Evolutionary conservation across 1,140 invertebrate species (phyloP).

Genomic region (Psilanteris sp.): DNA sequence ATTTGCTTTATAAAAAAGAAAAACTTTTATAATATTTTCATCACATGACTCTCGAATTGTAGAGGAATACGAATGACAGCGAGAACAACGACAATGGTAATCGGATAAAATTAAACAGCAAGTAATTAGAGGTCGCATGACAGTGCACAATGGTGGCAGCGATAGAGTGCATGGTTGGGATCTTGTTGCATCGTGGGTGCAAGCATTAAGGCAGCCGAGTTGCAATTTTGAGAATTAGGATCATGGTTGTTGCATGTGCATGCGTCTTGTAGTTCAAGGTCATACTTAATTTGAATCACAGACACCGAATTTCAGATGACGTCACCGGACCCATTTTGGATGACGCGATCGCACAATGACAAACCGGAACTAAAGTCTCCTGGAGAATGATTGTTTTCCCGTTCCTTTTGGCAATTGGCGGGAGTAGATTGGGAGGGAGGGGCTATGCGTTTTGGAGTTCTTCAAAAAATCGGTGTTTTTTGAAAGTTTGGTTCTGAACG

Average conservation of each 20-base stretch:
- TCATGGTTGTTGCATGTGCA: constrained; percentile 29
- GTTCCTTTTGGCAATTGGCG: too few relatives aligned
- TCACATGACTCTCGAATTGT: constrained; percentile 68
- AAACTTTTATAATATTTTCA: constrained; percentile 64
- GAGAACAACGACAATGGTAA: constrained; percentile 73
- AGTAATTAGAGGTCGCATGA: constrained; percentile 69
- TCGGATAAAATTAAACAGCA: constrained; percentile 66
- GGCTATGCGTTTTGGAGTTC: too few relatives aligned
- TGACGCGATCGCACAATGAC: neutral
- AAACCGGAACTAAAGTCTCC: neutral
- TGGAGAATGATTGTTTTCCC: too few relatives aligned
- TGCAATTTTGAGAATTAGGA: neutral
- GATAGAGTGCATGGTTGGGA: constrained; percentile 40
- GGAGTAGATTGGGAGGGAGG: constrained; percentile 1
- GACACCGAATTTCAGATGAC: constrained; percentile 37
- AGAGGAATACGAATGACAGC: constrained; percentile 71
- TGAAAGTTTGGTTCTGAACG: neutral
- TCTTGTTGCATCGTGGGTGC: constrained; percentile 26
- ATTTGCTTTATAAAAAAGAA: constrained; percentile 20
- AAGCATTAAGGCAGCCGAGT: constrained; percentile 5
- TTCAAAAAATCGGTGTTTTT: too few relatives aligned
- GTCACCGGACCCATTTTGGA: constrained; percentile 7
- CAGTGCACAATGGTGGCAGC: constrained; percentile 45
- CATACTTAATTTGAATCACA: constrained; percentile 33
- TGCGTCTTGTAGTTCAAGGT: constrained; percentile 16